Percentiles rank a stretch among this genome's conserved stretches.
Conservation (phyloP, 2,888 invertebrate species). For the Noctua janthe region DNA sequence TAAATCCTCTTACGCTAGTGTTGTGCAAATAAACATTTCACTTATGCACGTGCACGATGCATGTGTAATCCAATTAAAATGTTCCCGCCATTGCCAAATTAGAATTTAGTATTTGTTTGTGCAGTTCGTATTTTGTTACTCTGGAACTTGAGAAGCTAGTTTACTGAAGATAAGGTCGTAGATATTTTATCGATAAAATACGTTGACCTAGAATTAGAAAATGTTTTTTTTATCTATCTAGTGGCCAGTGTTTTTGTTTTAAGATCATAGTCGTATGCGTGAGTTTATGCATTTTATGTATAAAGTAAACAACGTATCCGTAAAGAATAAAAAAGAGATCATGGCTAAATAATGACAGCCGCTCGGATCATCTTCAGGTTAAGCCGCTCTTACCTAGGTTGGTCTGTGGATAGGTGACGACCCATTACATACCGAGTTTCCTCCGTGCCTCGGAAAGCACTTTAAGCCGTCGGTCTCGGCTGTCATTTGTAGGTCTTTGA, state of each 20-base stretch:
- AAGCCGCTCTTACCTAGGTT: too few species aligned
- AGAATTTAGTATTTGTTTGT: constrained; percentile 58
- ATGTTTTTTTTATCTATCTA: not conserved
- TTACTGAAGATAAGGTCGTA: not conserved
- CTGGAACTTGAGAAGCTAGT: constrained; percentile 4
- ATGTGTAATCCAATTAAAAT: constrained; percentile 60
- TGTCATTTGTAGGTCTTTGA: too few species aligned
- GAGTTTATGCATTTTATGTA: not conserved
- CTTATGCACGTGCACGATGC: constrained; percentile 31
- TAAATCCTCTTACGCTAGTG: constrained; percentile 51
- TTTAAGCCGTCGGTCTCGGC: too few species aligned
- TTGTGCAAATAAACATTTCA: constrained; percentile 53
- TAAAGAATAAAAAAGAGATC: not conserved
- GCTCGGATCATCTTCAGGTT: too few species aligned
- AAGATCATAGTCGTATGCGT: not conserved
- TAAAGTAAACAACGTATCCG: not conserved
- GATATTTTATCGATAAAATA: constrained; percentile 16
- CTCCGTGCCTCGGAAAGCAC: too few species aligned
- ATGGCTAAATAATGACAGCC: too few species aligned
- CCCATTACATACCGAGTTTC: too few species aligned
- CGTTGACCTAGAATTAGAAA: not conserved
- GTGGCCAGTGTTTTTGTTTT: not conserved
- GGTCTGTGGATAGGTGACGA: too few species aligned
- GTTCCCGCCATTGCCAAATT: constrained; percentile 50
- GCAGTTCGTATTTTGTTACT: constrained; percentile 14